Percentiles rank a stretch among this genome's conserved stretches.
Conservation (phyloP, 2,797 vertebrate species). For the Microctenopoma lineatum region DNA sequence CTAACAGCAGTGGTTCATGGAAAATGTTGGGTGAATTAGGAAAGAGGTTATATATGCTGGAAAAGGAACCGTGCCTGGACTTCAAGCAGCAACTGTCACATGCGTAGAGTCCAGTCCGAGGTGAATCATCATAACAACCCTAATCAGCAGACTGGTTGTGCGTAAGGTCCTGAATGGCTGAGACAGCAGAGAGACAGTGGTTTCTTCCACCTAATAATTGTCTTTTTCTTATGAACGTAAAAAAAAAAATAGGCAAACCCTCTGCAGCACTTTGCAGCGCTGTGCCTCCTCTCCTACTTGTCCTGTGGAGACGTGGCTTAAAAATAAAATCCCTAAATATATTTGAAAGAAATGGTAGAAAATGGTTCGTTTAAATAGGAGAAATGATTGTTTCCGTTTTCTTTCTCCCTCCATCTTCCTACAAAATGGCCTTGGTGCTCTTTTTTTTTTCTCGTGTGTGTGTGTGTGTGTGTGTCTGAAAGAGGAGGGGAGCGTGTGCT, state of each 20-base stretch:
- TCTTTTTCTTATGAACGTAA: slow-evolving; percentile 6
- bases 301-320: slow-evolving; percentile 47
- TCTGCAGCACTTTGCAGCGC: slow-evolving; percentile 1
- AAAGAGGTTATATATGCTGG: slow-evolving; percentile 19
- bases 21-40: slow-evolving; percentile 20
- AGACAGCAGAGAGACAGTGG: slow-evolving; percentile 12
- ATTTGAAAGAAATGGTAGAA: slow-evolving; percentile 30
- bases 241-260: slow-evolving; percentile 14
- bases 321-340: slow-evolving; percentile 29
- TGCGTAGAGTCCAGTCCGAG: slow-evolving; percentile 32
- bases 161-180: slow-evolving; percentile 11
- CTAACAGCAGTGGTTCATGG: slow-evolving; percentile 21
- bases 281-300: slow-evolving; percentile 62
- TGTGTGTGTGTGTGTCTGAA: slow-evolving; percentile 22
- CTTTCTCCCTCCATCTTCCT: slow-evolving; percentile 55
- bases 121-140: slow-evolving; percentile 47
- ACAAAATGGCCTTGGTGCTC: slow-evolving; percentile 77
- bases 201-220: slow-evolving; percentile 14
- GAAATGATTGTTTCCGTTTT: slow-evolving; percentile 49
- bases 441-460: slow-evolving; percentile 34
- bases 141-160: slow-evolving; percentile 22
- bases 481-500: slow-evolving; percentile 36
- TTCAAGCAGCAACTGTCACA: slow-evolving; percentile 26
- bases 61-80: slow-evolving; percentile 11
- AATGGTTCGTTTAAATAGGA: slow-evolving; percentile 38